Base-by-base conservation (phyloP, 2,797 vertebrate genomes). In the Aselliscus stoliczkanus region DNA sequence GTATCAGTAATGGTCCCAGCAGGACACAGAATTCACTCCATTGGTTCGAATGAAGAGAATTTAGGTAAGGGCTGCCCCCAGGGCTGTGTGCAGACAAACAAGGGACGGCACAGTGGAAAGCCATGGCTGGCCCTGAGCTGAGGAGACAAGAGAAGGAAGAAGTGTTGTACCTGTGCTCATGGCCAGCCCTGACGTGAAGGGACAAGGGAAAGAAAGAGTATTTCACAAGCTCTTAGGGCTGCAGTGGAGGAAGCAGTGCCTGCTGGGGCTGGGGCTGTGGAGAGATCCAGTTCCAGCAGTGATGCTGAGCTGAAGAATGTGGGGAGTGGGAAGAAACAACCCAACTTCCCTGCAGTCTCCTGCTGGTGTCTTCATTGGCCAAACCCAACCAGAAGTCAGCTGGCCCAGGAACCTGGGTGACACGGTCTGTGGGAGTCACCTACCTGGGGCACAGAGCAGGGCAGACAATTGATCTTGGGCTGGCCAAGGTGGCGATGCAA, bases 41-140 rank as follows among this genome's bases (percentile, higher is more conserved):
- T 7, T 95, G 69, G 27, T 44, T 85, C 54, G 7, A 20, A 72
- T 72, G 60, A 94, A 67, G 73, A 88, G 27, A 88, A 54, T 52
- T 27, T 29, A 37, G 17, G 37, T 56, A 52, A 65, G 27, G 39
- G 31, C 15, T 23, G 7, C 79, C 9, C 34, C 11, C 1, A 58
- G 50, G 81, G 29, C 15, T 50, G 7, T 47, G 17, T 44, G n/a
- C 34, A 29, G 62, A 39, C 65, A 54, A 67, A 21, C 65, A 58
- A 20, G 25, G 65, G 37, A 34, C 31, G 39, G 1, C 8, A 50
- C 0, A 4, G 15, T n/a, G 31, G 23, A 34, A 62, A 83, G 47
- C 31, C 23, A 9, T 14, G 39, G 58, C 47, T 21, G 18, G 60
- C 81, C 27, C 18, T 72, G 47, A 18, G 9, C 37, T 14, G 62